Percentiles rank a stretch among this genome's conserved stretches.
These are phyloP conservation scores for Megalopta genalis DNA, from an alignment of 1,140 invertebrate genomes.

Conservation along the genomic window DNA sequence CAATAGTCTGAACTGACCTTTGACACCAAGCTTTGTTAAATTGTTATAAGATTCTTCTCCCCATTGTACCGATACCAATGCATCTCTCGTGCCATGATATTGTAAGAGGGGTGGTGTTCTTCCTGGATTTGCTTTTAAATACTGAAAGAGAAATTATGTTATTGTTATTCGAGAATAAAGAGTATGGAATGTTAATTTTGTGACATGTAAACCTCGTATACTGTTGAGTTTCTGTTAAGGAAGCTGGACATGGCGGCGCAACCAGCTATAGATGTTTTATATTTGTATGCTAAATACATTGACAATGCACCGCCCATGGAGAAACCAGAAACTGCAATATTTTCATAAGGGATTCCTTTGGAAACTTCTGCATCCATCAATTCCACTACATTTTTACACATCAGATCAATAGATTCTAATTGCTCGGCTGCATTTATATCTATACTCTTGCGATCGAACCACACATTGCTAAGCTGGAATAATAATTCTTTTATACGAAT, in stretches of 20 bases:
- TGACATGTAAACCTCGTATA: slow-evolving; percentile 81
- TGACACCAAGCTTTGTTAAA: slow-evolving; percentile 78
- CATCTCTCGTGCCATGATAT: slow-evolving; percentile 78
- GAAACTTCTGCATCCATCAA: slow-evolving; percentile 84
- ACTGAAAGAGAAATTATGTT: slow-evolving; percentile 31
- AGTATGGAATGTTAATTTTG: background rate
- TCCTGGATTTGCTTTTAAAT: slow-evolving; percentile 33
- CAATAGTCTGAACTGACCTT: slow-evolving; percentile 79
- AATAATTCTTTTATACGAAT: slow-evolving; percentile 25
- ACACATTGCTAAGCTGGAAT: slow-evolving; percentile 82
- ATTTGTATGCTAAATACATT: slow-evolving; percentile 84
- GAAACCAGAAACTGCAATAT: slow-evolving; percentile 87
- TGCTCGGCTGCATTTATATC: slow-evolving; percentile 82
- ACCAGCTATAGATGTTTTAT: slow-evolving; percentile 83
- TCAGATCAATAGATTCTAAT: slow-evolving; percentile 81
- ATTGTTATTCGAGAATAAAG: background rate
- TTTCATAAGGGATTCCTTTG: slow-evolving; percentile 82
- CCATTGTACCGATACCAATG: slow-evolving; percentile 81
- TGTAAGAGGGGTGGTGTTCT: slow-evolving; percentile 69
- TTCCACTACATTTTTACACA: slow-evolving; percentile 81
- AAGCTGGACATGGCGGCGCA: slow-evolving; percentile 87
- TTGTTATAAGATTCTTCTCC: slow-evolving; percentile 79
- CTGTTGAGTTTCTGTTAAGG: slow-evolving; percentile 84
- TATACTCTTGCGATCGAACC: slow-evolving; percentile 78
- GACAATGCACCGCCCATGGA: slow-evolving; percentile 89